These are phyloP conservation scores for Neomorphus geoffroyi DNA, from an alignment of 2,797 vertebrate species.

Conservation along the genomic window DNA sequence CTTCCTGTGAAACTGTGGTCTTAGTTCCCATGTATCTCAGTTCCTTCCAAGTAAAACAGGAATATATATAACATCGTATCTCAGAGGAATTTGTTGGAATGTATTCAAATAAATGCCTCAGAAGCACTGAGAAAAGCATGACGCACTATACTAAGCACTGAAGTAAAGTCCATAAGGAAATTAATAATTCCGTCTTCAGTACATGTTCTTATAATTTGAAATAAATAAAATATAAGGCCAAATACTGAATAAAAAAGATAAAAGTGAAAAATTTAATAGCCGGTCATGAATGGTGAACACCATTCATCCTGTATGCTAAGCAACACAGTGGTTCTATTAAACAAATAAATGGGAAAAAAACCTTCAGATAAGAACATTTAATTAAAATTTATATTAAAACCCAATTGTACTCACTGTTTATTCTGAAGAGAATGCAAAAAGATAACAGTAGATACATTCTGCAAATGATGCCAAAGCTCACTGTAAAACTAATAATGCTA, in stretches of 20 bases:
- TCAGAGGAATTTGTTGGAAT: constrained; percentile 13
- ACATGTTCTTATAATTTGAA: constrained; percentile 30
- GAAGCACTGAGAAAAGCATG: neutral
- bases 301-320: neutral
- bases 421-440: neutral
- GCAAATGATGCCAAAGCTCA: neutral
- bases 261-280: constrained; percentile 58
- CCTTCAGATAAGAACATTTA: neutral
- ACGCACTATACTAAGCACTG: neutral
- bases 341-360: neutral
- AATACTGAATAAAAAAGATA: constrained; percentile 56
- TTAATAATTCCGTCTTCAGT: constrained; percentile 36
- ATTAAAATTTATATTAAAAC: constrained; percentile 39
- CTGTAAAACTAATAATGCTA: neutral
- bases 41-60: neutral
- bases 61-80: constrained; percentile 25
- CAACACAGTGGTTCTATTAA: neutral
- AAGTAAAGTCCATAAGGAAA: constrained; percentile 28
- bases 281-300: constrained; percentile 33
- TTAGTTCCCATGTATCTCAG: neutral
- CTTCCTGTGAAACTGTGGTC: neutral
- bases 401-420: neutral
- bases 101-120: constrained; percentile 8
- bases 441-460: neutral
- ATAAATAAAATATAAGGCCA: constrained; percentile 48